Evolutionary conservation across 2,797 vertebrate genomes (phyloP), one percentile per base, ranked within the genome.

Genomic region (Salarias fasciatus): DNA sequence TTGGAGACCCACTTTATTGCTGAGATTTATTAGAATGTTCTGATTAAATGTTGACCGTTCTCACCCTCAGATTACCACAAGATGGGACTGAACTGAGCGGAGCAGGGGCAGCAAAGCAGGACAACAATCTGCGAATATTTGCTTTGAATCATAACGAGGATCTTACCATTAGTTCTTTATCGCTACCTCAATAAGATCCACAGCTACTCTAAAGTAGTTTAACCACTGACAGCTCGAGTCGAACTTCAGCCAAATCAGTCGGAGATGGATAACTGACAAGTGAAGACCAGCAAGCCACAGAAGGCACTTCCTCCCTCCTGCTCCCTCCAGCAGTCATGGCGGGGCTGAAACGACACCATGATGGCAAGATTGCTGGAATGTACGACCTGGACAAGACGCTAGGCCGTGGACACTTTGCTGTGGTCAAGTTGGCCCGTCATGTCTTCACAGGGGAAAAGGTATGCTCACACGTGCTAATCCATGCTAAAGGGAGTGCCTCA

Each of bases 311-410:
- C 40, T 29, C 43, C 62, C 40, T 13, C 54, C 50, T 9, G 47
- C 11, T 24, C 38, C 77, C 45, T 18, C 52, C 55, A 45, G 69
- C 74, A 65, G 78, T 89, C 88, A 99, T 98, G 98, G 96, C 98
- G 45, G 96, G 95, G 69, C 94, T 98, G 88, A 99, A 99, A 85
- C 94, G 97, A 42, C 96, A 96, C 40, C 98, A 95, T 36, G 98
- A 98, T 57, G 97, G 97, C 45, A 99, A 99, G 92, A 97, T 99
- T 33, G 98, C 98, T 2, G 98, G 98, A 69, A 92, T 99, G 51
- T 99, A 99, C 7, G 97, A 99, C 85, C 91, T 99, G 92, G 98
- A 99, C 91, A 99, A 99, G 91, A 99, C 98, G 38, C 86, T 99
- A 88, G 97, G 98, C 35, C 95, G 98, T 10, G 98, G 98, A 46